A percentile compares a stretch with the other conserved stretches of the same genome.
These are phyloP conservation scores for Phainopepla nitens DNA, from an alignment of 2,113 vertebrate genomes.

Conservation along the genomic window DNA sequence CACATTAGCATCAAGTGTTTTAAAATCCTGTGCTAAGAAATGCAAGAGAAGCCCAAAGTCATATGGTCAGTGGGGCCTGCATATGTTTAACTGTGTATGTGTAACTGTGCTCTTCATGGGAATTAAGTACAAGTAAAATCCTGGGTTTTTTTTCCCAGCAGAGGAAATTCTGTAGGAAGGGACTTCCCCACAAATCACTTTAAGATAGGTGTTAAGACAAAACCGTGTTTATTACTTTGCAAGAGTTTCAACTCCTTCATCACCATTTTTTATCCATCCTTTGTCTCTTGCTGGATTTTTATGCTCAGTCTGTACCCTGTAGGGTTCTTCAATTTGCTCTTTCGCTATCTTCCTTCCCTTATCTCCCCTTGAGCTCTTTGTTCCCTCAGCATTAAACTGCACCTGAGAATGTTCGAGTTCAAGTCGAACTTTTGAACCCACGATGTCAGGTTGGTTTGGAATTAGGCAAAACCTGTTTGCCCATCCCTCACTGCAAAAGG, in stretches of 20 bases:
- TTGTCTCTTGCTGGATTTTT: background rate
- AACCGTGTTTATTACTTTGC: background rate
- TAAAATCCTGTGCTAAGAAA: background rate
- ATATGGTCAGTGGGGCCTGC: background rate
- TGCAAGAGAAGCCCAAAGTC: background rate
- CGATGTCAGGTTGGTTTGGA: slow-evolving; percentile 39
- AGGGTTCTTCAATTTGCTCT: background rate
- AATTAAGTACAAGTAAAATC: background rate
- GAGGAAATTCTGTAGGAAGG: background rate
- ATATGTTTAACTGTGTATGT: background rate
- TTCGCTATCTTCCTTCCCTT: background rate
- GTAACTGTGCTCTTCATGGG: background rate
- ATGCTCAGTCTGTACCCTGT: background rate
- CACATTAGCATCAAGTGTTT: background rate
- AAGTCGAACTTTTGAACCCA: slow-evolving; percentile 52
- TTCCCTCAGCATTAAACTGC: background rate
- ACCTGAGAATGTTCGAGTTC: background rate
- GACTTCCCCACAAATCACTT: background rate
- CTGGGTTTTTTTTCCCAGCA: background rate
- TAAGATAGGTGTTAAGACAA: background rate
- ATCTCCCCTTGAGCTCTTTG: background rate
- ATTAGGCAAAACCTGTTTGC: slow-evolving; percentile 63
- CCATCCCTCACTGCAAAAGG: slow-evolving; percentile 48
- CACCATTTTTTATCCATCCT: background rate
- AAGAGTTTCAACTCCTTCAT: background rate